Base-by-base conservation (phyloP, 2,113 vertebrate genomes). In the Damaliscus lunatus region DNA sequence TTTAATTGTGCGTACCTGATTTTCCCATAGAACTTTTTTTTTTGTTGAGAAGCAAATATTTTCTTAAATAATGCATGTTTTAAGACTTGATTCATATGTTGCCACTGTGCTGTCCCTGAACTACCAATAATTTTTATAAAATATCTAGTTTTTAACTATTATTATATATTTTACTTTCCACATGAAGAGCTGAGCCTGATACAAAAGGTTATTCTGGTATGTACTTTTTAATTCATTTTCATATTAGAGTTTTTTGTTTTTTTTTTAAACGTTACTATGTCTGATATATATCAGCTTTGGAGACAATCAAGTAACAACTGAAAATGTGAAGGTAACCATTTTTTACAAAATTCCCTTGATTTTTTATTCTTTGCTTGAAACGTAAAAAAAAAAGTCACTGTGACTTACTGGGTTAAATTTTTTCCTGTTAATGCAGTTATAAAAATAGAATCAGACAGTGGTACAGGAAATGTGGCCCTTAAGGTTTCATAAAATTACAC, bases 271-370 rank as follows among this genome's bases (percentile, higher is more conserved):
- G n/a, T 92, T 96, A 95, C n/a, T 95, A 53, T 94, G 33, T 97
- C n/a, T 92, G 93, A 82, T 50, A 77, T 21, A 83, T 46, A 93
- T 40, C 53, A 96, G 46, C 88, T 95, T 97, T 87, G 87, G 94
- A 97, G 98, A 98, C 98, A 98, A 98, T 98, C 98, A 96, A 97
- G 83, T 97, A 97, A 96, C 90, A 94, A 97, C 78, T 88, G 96
- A 98, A 96, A 98, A 98, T 98, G 97, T 98, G 98, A 98, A 98
- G 77, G 31, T 87, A 96, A 86, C 71, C 52, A 64, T 94, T 90
- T 94, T 92, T 94, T 71, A 82, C 80, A 96, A 91, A 97, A 78
- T 85, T 84, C 50, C 87, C 82, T 97, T 96, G 78, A 78, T 86
- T 95, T 94, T 91, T 96, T 94, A 62, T 93, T 96, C 31, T 96